Percentiles rank a stretch among this genome's conserved stretches.
These are phyloP conservation scores for Adelognathus sp. DNA, from an alignment of 2,888 invertebrate genomes.

Conservation along the genomic window DNA sequence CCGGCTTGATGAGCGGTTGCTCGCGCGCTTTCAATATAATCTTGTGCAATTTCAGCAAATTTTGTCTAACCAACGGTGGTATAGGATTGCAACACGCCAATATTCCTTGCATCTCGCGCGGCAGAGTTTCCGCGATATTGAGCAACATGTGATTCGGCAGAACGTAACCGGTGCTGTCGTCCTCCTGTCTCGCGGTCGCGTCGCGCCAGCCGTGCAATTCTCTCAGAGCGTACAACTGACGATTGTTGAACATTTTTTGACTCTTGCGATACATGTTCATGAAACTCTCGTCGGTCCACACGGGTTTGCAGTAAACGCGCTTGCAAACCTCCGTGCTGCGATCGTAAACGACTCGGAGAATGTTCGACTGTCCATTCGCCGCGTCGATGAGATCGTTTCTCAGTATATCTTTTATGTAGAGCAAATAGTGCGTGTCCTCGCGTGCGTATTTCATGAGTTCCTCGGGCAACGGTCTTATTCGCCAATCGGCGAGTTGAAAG, in stretches of 20 bases:
- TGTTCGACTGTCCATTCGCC: slow-evolving; percentile 85
- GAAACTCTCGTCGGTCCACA: slow-evolving; percentile 87
- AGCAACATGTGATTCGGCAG: slow-evolving; percentile 98
- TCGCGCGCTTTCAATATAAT: slow-evolving; percentile 88
- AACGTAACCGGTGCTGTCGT: slow-evolving; percentile 96
- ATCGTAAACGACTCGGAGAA: slow-evolving; percentile 88
- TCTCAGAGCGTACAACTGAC: slow-evolving; percentile 91
- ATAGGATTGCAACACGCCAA: slow-evolving; percentile 96
- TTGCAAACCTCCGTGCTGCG: slow-evolving; percentile 89
- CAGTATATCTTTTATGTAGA: slow-evolving; percentile 93
- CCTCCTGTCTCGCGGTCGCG: slow-evolving; percentile 90
- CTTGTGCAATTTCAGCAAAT: slow-evolving; percentile 84
- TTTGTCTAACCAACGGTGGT: slow-evolving; percentile 88
- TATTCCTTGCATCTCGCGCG: slow-evolving; percentile 96
- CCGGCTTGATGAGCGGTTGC: slow-evolving; percentile 84
- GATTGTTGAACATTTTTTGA: slow-evolving; percentile 91
- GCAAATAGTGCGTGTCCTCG: slow-evolving; percentile 96
- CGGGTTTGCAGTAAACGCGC: slow-evolving; percentile 91
- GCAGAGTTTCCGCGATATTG: slow-evolving; percentile 92
- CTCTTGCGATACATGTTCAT: slow-evolving; percentile 90
- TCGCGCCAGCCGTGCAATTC: slow-evolving; percentile 95
- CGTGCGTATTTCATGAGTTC: slow-evolving; percentile 93
- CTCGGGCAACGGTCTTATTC: slow-evolving; percentile 89
- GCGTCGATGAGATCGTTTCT: slow-evolving; percentile 87
- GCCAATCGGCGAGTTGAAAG: slow-evolving; percentile 90